A percentile compares a stretch with the other conserved stretches of the same genome.
phyloP scores from a whole-genome alignment of 1,140 invertebrate genomes.

The Lithobius niger region DNA sequence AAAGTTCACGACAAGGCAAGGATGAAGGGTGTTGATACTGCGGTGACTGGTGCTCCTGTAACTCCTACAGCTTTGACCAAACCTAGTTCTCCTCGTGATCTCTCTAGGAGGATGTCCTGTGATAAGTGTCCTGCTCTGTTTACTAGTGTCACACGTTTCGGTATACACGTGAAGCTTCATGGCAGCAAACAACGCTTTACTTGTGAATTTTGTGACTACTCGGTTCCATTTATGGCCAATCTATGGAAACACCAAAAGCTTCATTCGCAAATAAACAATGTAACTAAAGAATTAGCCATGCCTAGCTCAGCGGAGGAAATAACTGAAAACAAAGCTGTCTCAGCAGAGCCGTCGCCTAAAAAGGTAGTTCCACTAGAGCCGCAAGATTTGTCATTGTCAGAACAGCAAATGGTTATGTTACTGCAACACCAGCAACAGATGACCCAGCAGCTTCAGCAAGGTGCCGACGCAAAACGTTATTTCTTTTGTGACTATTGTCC shows the following conservation, averaged over 20 bases:
- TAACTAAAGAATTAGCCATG: conserved; percentile 23
- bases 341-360: neutral
- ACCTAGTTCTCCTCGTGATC: neutral
- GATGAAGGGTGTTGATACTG: too few relatives aligned
- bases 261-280: conserved; percentile 39
- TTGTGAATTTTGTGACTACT: conserved; percentile 76
- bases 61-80: conserved; percentile 1
- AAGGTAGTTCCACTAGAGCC: neutral
- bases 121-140: conserved; percentile 77
- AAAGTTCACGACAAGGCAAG: conserved; percentile 41
- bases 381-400: conserved; percentile 3
- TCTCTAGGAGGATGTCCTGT: conserved; percentile 48
- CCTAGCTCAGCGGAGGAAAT: conserved; percentile 14
- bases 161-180: conserved; percentile 65
- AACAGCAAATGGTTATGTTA: conserved; percentile 24
- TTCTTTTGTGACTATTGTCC: conserved; percentile 59
- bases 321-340: conserved; percentile 11
- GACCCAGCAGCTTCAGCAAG: conserved; percentile 17
- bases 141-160: conserved; percentile 70
- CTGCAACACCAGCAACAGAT: conserved; percentile 29
- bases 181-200: conserved; percentile 67
- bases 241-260: conserved; percentile 63
- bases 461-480: conserved; percentile 30
- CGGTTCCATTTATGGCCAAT: conserved; percentile 71
- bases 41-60: conserved; percentile 11